phyloP scores from a whole-genome alignment of 1,140 invertebrate genomes.

The Hirudo medicinalis region DNA sequence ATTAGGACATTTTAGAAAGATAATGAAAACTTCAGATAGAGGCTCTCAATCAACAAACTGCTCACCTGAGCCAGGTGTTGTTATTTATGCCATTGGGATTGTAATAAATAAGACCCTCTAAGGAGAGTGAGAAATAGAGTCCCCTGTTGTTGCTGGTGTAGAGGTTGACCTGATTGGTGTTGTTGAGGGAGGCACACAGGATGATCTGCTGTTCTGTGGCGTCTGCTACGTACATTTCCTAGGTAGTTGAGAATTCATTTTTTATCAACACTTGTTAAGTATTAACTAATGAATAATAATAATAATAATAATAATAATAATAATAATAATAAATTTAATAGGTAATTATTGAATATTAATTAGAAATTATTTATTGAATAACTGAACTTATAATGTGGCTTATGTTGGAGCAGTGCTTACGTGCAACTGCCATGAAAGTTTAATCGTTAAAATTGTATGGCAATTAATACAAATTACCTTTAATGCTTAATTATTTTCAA shows the following conservation, averaged over 20 bases:
- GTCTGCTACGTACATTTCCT: slow-evolving; percentile 68
- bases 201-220: slow-evolving; percentile 62
- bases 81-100: slow-evolving; percentile 66
- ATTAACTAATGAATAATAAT: not conserved
- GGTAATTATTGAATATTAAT: too few species aligned
- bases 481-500: not conserved
- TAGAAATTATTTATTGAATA: too few species aligned
- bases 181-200: slow-evolving; percentile 62
- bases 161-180: slow-evolving; percentile 57
- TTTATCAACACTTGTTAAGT: not conserved
- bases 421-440: not conserved
- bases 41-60: too few species aligned
- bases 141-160: slow-evolving; percentile 49
- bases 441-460: not conserved
- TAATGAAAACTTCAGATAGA: too few species aligned
- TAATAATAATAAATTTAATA: not conserved
- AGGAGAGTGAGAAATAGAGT: slow-evolving; percentile 56
- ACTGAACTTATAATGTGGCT: too few species aligned
- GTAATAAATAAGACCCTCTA: slow-evolving; percentile 68
- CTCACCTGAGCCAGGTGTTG: slow-evolving; percentile 67
- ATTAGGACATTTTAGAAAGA: too few species aligned
- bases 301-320: not conserved
- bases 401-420: too few species aligned
- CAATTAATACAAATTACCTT: too few species aligned
- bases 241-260: slow-evolving; percentile 24